Percentiles rank a stretch among this genome's conserved stretches.
These are phyloP conservation scores for Eptesicus fuscus DNA, from an alignment of 2,113 vertebrate species.

Conservation along the genomic window DNA sequence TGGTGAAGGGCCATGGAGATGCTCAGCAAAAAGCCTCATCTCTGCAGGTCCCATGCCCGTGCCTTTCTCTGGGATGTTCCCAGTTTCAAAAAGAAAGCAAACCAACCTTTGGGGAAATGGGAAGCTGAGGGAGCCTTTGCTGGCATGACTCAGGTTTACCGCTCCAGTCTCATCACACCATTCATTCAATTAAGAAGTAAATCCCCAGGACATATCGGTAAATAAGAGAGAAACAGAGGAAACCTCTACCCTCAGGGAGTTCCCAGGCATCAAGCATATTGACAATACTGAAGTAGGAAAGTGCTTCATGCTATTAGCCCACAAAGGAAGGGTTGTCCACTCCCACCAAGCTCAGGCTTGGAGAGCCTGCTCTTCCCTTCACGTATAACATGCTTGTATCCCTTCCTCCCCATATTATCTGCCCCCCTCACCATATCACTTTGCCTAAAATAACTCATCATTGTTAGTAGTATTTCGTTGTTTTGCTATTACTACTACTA, in stretches of 20 bases:
- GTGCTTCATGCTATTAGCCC: neutral
- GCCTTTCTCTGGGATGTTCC: neutral
- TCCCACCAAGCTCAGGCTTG: neutral
- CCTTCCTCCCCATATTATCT: too few relatives aligned
- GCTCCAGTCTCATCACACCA: neutral
- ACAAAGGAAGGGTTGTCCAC: neutral
- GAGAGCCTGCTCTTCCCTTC: neutral
- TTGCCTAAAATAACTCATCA: neutral
- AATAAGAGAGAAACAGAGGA: neutral
- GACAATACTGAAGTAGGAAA: neutral
- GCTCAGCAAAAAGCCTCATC: conserved; percentile 24
- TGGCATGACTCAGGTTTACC: neutral
- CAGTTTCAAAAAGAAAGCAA: neutral
- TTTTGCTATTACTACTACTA: neutral
- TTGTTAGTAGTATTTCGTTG: neutral
- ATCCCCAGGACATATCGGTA: neutral
- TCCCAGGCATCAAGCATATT: neutral
- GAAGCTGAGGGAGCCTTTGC: neutral
- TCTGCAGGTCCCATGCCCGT: neutral
- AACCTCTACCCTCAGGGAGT: neutral
- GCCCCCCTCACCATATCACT: neutral
- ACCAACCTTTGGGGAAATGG: neutral
- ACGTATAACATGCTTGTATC: neutral
- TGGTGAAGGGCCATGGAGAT: neutral
- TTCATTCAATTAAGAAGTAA: neutral